Conservation (phyloP, 2,113 vertebrate genomes). For the Lasiurus borealis region DNA sequence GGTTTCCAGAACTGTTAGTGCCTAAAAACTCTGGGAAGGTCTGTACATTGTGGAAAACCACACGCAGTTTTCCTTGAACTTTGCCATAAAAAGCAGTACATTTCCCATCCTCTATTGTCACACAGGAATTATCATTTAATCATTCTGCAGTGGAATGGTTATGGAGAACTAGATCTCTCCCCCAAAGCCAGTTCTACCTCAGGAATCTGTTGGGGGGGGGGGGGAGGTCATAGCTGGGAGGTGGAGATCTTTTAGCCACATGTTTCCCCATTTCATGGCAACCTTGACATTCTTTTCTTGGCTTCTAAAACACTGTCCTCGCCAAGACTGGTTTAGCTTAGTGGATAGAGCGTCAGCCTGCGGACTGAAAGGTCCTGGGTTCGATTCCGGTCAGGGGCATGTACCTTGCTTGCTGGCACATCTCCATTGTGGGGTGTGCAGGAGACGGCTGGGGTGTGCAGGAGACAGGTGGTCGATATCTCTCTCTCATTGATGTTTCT, state of each 20-base stretch:
- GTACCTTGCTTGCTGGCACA: too few species aligned
- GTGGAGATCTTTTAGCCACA: not conserved
- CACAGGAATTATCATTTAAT: not conserved
- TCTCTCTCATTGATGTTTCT: too few species aligned
- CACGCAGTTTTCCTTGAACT: not conserved
- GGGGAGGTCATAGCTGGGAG: not conserved
- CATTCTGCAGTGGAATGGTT: not conserved
- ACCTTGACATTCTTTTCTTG: not conserved
- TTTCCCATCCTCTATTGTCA: not conserved
- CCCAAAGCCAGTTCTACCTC: not conserved
- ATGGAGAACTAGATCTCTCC: not conserved
- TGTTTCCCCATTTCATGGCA: slow-evolving; percentile 12
- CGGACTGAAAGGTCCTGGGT: too few species aligned
- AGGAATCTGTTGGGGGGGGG: too few species aligned
- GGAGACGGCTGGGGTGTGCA: too few species aligned
- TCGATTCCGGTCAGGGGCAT: too few species aligned
- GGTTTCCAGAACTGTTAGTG: not conserved
- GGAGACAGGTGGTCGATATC: too few species aligned
- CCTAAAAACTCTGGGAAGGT: not conserved
- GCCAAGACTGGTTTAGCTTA: too few species aligned
- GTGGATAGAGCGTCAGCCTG: too few species aligned
- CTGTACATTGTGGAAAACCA: not conserved
- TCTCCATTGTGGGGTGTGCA: too few species aligned
- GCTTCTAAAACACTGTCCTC: not conserved
- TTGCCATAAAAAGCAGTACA: not conserved